phyloP scores from a whole-genome alignment of 2,888 invertebrate genomes.

The Pseudanteris insignis region DNA sequence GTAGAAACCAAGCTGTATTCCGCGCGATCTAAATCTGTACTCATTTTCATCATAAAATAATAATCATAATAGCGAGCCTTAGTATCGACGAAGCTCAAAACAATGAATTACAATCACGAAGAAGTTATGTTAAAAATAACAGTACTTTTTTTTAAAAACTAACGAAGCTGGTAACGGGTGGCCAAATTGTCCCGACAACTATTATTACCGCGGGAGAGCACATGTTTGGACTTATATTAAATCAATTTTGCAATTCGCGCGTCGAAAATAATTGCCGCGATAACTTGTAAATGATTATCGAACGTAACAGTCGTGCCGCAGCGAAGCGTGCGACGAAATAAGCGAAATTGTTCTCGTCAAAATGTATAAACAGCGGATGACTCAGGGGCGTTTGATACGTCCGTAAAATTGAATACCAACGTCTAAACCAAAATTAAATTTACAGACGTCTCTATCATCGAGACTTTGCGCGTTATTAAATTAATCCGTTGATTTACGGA shows the following conservation, averaged over 20 bases:
- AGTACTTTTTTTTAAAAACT: constrained; percentile 6
- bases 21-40: too few species aligned
- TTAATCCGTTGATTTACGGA: constrained; percentile 8
- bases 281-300: constrained; percentile 8
- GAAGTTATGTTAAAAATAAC: constrained; percentile 9
- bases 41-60: too few species aligned
- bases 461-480: constrained; percentile 4
- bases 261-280: constrained; percentile 20
- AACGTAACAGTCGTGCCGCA: constrained; percentile 11
- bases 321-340: constrained; percentile 7
- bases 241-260: constrained; percentile 24
- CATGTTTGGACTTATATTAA: constrained; percentile 18
- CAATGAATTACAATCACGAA: constrained; percentile 3
- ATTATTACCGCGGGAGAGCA: constrained; percentile 15
- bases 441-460: constrained; percentile 5
- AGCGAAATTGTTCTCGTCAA: constrained; percentile 30
- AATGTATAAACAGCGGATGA: constrained; percentile 31
- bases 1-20: too few species aligned
- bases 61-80: too few species aligned
- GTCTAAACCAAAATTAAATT: constrained; percentile 7
- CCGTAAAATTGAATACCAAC: constrained; percentile 15
- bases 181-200: constrained; percentile 8
- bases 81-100: background rate
- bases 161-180: background rate
- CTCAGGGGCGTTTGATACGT: constrained; percentile 20